phyloP scores from a whole-genome alignment of 1,140 invertebrate genomes.

The Ceratosolen fusciceps region DNA sequence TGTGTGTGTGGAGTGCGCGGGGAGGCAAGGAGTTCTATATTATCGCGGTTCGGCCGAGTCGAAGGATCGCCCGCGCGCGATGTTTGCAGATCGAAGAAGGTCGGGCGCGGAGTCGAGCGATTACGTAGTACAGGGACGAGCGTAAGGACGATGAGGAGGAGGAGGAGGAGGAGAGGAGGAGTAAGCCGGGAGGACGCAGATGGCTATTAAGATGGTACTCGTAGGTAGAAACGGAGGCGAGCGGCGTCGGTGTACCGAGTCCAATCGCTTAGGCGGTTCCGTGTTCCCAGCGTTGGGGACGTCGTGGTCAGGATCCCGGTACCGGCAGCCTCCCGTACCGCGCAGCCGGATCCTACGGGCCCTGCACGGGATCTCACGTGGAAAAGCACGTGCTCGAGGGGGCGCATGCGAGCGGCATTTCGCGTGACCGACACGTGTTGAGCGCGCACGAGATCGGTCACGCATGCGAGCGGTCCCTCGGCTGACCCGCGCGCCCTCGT shows the following conservation, averaged over 20 bases:
- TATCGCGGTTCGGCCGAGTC: not conserved
- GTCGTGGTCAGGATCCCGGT: too few species aligned
- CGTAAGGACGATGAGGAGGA: not conserved
- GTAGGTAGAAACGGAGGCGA: not conserved
- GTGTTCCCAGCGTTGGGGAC: not conserved
- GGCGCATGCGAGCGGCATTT: conserved; percentile 19
- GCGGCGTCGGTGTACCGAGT: not conserved
- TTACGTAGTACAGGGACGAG: not conserved
- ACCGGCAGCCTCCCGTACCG: not conserved
- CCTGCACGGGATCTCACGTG: not conserved
- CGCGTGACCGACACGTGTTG: conserved; percentile 68
- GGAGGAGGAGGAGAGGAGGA: not conserved
- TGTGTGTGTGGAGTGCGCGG: too few species aligned
- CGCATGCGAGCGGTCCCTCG: not conserved
- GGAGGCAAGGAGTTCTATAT: not conserved
- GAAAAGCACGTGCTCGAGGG: not conserved
- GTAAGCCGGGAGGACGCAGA: not conserved
- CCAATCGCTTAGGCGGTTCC: not conserved
- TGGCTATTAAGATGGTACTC: conserved; percentile 1
- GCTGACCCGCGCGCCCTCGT: not conserved
- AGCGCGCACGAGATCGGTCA: conserved; percentile 63
- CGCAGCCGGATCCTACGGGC: too few species aligned
- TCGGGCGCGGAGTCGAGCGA: too few species aligned
- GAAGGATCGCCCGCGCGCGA: not conserved
- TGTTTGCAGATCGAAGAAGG: not conserved